Base-by-base conservation (phyloP, 1,140 invertebrate genomes). In the Tetragonula clypearis region DNA sequence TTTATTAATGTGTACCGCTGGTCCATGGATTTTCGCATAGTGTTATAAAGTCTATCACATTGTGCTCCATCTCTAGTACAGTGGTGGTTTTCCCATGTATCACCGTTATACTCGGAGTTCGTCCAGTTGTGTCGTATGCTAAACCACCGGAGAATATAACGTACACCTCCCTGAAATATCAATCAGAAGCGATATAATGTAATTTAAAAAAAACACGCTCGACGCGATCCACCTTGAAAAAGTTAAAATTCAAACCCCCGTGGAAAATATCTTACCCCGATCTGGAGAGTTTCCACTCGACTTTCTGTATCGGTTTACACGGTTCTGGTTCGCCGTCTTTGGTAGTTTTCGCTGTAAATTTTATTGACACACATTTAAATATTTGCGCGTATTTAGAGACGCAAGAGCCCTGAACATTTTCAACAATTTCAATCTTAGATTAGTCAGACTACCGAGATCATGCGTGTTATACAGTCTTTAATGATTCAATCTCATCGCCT, bases 41-140 rank as follows among this genome's bases (percentile, higher is more conserved):
- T 55, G 98, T 98, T 91, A 99, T 97, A 96, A 99, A 99, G 96
- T 99, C 99, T 75, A 99, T 96, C 75, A 99, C 98, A 93, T 97
- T 98, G 95, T 99, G 98, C 93, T 99, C 99, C 99, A 99, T 99
- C 96, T 99, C 99, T 88, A 99, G 95, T 76, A 99, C 98, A 3
- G 99, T 99, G 66, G 98, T 99, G 86, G 97, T 98, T 95, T 99
- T 98, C 80, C 97, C 98, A 94, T 98, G 98, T 92, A 99, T 98
- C 83, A 99, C 98, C 41, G 99, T 99, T 93, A 99, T 98, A 94
- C 98, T 98, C 86, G 99, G 99, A 82, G 98, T 98, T 91, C 97
- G 96, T 81, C 98, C 98, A 85, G 97, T 97, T 94, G 97, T 97
- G 93, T 99, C 98, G 92, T 97, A 97, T 69, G 98, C 97, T 95